These are phyloP conservation scores for Vultur gryphus DNA, from an alignment of 2,797 vertebrate genomes.

Conservation along the genomic window DNA sequence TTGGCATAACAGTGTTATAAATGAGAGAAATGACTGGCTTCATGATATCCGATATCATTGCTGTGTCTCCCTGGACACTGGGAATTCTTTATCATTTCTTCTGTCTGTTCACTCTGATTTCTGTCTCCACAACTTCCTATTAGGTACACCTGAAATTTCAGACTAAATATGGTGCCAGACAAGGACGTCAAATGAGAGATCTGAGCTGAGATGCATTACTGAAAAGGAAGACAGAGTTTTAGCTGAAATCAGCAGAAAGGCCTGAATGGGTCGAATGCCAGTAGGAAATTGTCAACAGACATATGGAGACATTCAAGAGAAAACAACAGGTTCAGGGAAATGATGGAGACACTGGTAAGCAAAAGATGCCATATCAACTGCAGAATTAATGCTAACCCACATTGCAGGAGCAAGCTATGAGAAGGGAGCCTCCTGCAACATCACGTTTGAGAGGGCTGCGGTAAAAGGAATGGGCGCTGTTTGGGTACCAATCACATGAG, in stretches of 20 bases:
- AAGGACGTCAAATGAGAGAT: neutral
- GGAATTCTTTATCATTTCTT: neutral
- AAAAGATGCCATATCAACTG: neutral
- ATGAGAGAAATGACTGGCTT: neutral
- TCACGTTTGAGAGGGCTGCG: accelerated
- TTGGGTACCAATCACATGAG: neutral
- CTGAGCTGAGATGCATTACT: neutral
- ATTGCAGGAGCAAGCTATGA: neutral
- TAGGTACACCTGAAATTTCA: neutral
- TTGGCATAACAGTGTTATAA: neutral
- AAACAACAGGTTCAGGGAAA: neutral
- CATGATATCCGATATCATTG: neutral
- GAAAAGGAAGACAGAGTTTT: neutral
- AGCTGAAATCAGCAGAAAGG: neutral
- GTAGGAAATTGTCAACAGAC: neutral
- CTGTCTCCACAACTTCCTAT: neutral
- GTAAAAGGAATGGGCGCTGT: neutral
- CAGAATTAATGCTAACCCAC: neutral
- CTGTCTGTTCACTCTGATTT: neutral
- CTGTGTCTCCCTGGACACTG: neutral
- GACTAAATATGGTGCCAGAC: neutral
- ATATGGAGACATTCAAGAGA: neutral
- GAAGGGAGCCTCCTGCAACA: neutral
- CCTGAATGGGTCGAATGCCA: neutral
- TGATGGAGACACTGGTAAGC: neutral